Percentiles rank a stretch among this genome's conserved stretches.
Conservation (phyloP, 2,797 vertebrate genomes). For the Enteromius fasciolatus region DNA sequence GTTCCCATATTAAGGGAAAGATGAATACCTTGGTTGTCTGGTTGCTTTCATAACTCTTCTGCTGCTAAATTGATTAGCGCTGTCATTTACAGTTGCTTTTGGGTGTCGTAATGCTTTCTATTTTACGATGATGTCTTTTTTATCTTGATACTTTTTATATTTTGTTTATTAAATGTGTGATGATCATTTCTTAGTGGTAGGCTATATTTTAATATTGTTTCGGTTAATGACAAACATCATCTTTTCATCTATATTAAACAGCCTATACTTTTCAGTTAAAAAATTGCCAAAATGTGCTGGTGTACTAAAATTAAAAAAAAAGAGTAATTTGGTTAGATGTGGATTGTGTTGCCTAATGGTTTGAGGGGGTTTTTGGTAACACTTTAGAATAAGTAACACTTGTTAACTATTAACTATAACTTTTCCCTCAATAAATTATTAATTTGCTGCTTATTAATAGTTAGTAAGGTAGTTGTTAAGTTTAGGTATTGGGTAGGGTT, state of each 20-base stretch:
- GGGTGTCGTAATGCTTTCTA: not conserved
- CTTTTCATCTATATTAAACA: not conserved
- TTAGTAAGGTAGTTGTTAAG: no score
- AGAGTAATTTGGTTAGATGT: not conserved
- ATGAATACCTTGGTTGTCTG: slow-evolving; percentile 50
- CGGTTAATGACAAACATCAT: not conserved
- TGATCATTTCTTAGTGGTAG: not conserved
- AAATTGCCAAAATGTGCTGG: not conserved
- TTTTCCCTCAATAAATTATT: no score
- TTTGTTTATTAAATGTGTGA: not conserved
- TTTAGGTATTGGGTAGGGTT: no score
- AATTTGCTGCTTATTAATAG: no score
- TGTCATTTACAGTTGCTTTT: slow-evolving; percentile 20
- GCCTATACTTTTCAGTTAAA: not conserved
- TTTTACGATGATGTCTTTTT: slow-evolving; percentile 4
- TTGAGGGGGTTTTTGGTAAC: not conserved
- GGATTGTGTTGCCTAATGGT: not conserved
- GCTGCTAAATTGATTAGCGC: slow-evolving; percentile 34
- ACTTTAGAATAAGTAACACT: no score
- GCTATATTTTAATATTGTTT: not conserved
- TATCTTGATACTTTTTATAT: not conserved
- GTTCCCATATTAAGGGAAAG: slow-evolving; percentile 30
- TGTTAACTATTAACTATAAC: no score
- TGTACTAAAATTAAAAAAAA: not conserved
- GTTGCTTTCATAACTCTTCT: slow-evolving; percentile 34